Base-by-base conservation (phyloP, 2,113 vertebrate genomes). In the Strigops habroptila region DNA sequence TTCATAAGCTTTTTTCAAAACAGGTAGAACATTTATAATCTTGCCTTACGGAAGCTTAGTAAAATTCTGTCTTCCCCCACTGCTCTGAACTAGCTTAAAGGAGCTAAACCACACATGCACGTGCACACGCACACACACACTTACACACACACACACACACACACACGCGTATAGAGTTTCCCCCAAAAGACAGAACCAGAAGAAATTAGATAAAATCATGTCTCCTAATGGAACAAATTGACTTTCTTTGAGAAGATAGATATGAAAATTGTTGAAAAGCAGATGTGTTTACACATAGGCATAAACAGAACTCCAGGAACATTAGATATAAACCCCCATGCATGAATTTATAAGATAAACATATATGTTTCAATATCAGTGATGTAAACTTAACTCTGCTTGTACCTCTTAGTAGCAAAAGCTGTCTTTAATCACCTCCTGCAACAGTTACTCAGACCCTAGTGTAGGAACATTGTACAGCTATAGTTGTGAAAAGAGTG, bases 121-220 rank as follows among this genome's bases (percentile, higher is more conserved):
- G 6, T 12, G 6, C 5, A 16, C 3, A 1, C 10, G 4, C 27
- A 51, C 44, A 31, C 18, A 18, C 11, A 51, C 12, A n/a, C n/a
- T n/a, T n/a, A n/a, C n/a, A 57, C 30, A 12, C 23, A 22, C 18
- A 48, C 19, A 14, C 16, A n/a, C 6, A 12, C 5, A 3, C 23
- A 25, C 5, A 37, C 18, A 44, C 14, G 10, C 7, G 14, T 12
- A 24, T 9, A 52, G 14, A 52, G 25, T 65, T 69, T 22, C 12
- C 28, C 7, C 3, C 1, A 74, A 49, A 81, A 44, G 18, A 23
- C 5, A 85, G 82, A 88, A 3, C 1, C 8, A 65, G 27, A 88
- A 76, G 5, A 69, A 80, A 73, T 52, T 52, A 57, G 9, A 48
- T 30, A 86, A 92, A 60, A 52, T 8, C 5, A 10, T 15, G 8